These are phyloP conservation scores for Drosophila tani DNA, from an alignment of 1,140 invertebrate species.

Conservation along the genomic window DNA sequence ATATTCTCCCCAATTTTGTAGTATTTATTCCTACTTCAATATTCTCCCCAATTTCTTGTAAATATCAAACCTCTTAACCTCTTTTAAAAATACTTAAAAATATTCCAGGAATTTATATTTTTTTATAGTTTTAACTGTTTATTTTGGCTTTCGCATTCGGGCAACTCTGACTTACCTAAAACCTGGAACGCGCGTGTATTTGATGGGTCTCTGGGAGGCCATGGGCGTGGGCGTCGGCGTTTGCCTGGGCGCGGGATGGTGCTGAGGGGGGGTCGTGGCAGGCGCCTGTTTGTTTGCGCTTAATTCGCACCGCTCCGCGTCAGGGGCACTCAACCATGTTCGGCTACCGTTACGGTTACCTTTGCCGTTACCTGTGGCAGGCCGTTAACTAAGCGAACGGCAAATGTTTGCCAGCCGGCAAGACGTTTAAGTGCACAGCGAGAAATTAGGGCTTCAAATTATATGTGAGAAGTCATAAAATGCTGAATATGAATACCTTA, in stretches of 20 bases:
- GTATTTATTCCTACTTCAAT: too few species aligned
- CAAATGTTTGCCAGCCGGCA: conserved; percentile 77
- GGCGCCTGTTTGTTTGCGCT: conserved; percentile 65
- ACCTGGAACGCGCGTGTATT: conserved; percentile 69
- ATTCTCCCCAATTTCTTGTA: too few species aligned
- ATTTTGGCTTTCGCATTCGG: not conserved
- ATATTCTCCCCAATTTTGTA: too few species aligned
- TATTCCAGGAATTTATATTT: too few species aligned
- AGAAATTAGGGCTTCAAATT: not conserved
- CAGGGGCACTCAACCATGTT: conserved; percentile 71
- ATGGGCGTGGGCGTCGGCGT: conserved; percentile 21
- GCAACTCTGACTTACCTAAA: conserved; percentile 20
- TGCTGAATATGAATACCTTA: too few species aligned
- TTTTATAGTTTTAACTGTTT: not conserved
- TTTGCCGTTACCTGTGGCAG: conserved; percentile 68
- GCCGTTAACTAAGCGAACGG: conserved; percentile 79
- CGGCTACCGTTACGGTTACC: conserved; percentile 53
- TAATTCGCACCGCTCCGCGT: conserved; percentile 38
- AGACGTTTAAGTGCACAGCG: conserved; percentile 65
- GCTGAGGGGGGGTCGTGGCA: not conserved
- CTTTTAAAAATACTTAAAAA: too few species aligned
- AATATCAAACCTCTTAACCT: too few species aligned
- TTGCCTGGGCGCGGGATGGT: not conserved
- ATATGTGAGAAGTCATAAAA: too few species aligned
- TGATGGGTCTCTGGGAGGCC: conserved; percentile 58